Percentiles rank a stretch among this genome's conserved stretches.
phyloP scores from a whole-genome alignment of 2,797 vertebrate species.

The Rhincodon typus region DNA sequence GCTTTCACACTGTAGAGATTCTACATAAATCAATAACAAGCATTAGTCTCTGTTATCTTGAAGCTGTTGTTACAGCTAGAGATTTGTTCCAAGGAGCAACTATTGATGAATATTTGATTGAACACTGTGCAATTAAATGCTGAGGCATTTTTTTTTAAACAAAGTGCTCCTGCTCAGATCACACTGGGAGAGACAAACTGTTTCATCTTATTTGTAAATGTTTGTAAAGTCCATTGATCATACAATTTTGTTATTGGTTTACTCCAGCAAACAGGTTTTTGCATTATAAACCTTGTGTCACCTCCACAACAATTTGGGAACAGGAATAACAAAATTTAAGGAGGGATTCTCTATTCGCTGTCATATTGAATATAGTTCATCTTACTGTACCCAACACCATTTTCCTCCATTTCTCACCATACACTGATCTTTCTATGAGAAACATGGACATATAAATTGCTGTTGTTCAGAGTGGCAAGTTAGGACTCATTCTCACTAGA shows the following conservation, averaged over 20 bases:
- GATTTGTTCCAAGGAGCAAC: neutral
- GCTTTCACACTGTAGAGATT: too few species aligned
- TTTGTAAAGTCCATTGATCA: neutral
- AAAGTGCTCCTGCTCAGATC: neutral
- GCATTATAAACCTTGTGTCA: neutral
- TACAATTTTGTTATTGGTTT: neutral
- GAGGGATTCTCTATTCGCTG: neutral
- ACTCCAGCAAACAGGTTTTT: neutral
- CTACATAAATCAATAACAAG: neutral
- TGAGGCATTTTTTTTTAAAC: neutral
- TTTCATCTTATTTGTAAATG: neutral
- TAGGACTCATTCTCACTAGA: neutral
- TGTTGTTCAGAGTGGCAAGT: neutral
- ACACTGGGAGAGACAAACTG: neutral
- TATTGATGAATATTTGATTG: neutral
- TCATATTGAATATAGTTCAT: neutral
- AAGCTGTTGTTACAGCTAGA: neutral
- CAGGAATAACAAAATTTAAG: neutral
- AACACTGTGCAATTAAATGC: neutral
- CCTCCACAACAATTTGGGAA: neutral
- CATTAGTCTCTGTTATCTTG: neutral
- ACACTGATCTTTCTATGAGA: neutral
- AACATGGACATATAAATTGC: too few species aligned
- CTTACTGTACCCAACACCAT: neutral
- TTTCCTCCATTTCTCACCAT: neutral